phyloP scores from a whole-genome alignment of 2,888 invertebrate species.

The Leptothorax acervorum region DNA sequence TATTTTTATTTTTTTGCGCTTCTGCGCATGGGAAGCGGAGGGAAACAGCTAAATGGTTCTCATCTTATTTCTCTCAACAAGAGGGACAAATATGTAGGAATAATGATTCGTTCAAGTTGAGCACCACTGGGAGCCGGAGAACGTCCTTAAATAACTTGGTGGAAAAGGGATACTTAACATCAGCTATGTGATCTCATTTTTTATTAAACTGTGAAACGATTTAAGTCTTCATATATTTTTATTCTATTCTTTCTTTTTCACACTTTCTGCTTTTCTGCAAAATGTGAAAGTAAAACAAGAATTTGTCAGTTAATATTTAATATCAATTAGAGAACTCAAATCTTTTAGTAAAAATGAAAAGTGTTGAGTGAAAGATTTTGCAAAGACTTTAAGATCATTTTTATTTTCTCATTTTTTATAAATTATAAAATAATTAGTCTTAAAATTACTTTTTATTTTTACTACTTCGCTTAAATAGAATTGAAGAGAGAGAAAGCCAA shows the following conservation, averaged over 20 bases:
- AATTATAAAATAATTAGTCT: neutral
- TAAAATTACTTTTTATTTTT: neutral
- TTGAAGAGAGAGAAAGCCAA: neutral
- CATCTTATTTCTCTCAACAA: too few relatives aligned
- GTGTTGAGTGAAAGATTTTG: neutral
- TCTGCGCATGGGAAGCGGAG: too few relatives aligned
- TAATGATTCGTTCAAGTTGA: too few relatives aligned
- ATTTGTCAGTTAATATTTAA: neutral
- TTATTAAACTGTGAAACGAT: neutral
- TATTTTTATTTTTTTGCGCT: too few relatives aligned
- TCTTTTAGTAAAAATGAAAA: neutral
- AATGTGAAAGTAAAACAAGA: neutral
- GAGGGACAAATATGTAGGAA: too few relatives aligned
- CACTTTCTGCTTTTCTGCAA: neutral
- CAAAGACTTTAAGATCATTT: neutral
- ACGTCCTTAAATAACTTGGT: neutral
- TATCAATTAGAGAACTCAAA: neutral
- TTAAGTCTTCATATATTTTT: slow-evolving; percentile 2
- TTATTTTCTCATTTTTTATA: neutral
- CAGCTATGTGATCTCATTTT: slow-evolving; percentile 18
- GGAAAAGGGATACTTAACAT: slow-evolving; percentile 15
- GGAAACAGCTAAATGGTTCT: too few relatives aligned
- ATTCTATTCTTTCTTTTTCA: neutral
- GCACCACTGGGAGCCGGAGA: too few relatives aligned
- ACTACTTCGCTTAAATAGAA: neutral